These are phyloP conservation scores for Clupea harengus DNA, from an alignment of 2,113 vertebrate species.

Conservation along the genomic window DNA sequence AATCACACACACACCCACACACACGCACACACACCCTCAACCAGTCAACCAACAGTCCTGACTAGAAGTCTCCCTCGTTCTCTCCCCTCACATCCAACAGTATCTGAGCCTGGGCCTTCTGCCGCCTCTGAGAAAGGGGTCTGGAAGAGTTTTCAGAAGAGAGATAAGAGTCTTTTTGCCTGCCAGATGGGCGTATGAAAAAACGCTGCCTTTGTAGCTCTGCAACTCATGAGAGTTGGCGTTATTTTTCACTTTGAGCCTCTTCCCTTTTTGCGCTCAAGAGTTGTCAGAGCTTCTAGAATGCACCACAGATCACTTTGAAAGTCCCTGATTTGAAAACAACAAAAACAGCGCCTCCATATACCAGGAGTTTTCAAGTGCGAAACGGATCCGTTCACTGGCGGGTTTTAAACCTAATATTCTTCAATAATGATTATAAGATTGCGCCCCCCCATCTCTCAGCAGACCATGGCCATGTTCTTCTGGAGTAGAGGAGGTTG, in stretches of 20 bases:
- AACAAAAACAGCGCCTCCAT: too few relatives aligned
- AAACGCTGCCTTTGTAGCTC: conserved; percentile 1
- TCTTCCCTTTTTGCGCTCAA: neutral
- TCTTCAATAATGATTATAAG: neutral
- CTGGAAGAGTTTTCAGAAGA: neutral
- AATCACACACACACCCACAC: neutral
- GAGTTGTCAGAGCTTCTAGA: neutral
- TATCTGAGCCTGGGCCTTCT: neutral
- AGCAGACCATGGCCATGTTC: neutral
- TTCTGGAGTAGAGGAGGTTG: neutral
- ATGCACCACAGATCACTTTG: neutral
- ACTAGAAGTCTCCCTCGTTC: neutral
- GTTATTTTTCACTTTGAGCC: conserved; percentile 4
- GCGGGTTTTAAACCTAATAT: neutral
- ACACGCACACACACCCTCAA: neutral
- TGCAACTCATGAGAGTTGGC: neutral
- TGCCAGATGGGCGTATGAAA: neutral
- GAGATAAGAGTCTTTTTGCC: neutral
- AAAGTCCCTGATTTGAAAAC: neutral
- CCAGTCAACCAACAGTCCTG: neutral
- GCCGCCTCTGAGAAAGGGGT: neutral
- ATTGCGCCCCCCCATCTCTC: neutral
- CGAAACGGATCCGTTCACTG: neutral
- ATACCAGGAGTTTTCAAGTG: neutral
- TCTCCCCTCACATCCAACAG: neutral